These are phyloP conservation scores for Heliconius ethilla DNA, from an alignment of 2,888 invertebrate species.

Conservation along the genomic window DNA sequence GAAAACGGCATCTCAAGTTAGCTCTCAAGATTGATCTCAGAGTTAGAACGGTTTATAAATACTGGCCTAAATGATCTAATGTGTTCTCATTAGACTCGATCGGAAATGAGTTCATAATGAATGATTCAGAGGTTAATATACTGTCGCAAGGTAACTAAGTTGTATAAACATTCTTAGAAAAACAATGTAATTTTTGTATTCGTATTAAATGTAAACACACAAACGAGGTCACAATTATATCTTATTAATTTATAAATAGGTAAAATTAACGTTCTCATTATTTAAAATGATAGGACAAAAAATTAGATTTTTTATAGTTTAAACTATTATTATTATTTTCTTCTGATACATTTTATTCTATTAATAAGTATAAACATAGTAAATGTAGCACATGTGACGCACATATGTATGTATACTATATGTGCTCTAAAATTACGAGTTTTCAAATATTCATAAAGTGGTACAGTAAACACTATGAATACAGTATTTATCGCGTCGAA, in stretches of 20 bases:
- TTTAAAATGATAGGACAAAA: too few relatives aligned
- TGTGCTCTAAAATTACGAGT: not conserved
- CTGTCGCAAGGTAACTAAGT: conserved; percentile 1
- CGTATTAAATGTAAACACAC: not conserved
- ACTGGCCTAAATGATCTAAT: not conserved
- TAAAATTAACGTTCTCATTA: too few relatives aligned
- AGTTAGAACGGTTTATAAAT: too few relatives aligned
- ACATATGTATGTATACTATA: not conserved
- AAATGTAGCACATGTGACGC: not conserved
- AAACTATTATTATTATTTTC: too few relatives aligned
- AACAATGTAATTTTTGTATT: not conserved
- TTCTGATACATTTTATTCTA: not conserved
- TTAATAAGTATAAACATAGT: not conserved
- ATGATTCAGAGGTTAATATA: conserved; percentile 22
- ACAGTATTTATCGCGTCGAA: not conserved
- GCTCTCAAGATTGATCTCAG: too few relatives aligned
- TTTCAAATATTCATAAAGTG: conserved; percentile 16
- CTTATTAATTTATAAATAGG: too few relatives aligned
- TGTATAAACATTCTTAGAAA: conserved; percentile 5
- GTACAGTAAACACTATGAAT: not conserved
- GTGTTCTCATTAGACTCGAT: conserved; percentile 5
- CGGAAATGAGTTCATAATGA: conserved; percentile 11
- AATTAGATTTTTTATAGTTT: too few relatives aligned
- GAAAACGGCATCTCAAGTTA: too few relatives aligned
- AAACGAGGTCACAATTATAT: not conserved